Base-by-base conservation (phyloP, 2,888 invertebrate species). In the Ctenicera cuprea region DNA sequence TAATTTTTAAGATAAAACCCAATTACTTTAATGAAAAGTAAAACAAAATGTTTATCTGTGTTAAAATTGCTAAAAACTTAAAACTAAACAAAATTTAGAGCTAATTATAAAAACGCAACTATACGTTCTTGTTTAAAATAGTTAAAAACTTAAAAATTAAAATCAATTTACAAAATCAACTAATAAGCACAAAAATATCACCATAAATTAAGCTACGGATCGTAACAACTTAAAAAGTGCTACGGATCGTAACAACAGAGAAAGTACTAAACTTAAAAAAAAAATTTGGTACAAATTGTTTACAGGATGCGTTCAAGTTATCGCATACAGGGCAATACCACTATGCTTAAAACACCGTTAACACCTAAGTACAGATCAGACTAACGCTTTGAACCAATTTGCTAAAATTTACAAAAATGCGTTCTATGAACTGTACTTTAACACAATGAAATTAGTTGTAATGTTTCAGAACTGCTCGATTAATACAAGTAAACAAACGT, bases 151-250 rank as follows among this genome's bases (percentile, higher is more conserved):
- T 26, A 26, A 33, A 33, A 33, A 33, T 33, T 9, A 8, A 33
- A 33, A 33, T 45, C 5, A 45, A 18, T 45, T 45, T 14, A 54
- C 11, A 54, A 59, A 41, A 59, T 59, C 38, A 67, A 57, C 67
- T 59, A 67, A 43, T 71, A 72, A 74, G 64, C 69, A 74, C 74
- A 71, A 78, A 50, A 76, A 78, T 76, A 77, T 78, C 77, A 78
- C 76, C 63, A 66, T 63, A 69, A 65, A 65, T 67, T 63, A 73
- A 67, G 43, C 14, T 22, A 59, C 14, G 9, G 18, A 18, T 12
- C 12, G n/a, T 65, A 62, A 70, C 63, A 69, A 65, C 20, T 16
- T 62, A 68, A 62, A 48, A 69, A 45, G 16, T 33, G 26, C 30
- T 33, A 57, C 14, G 9, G 18, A 18, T 12, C 12, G n/a, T 65